Base-by-base conservation (phyloP, 2,797 vertebrate genomes). In the Tarsius wallacei region DNA sequence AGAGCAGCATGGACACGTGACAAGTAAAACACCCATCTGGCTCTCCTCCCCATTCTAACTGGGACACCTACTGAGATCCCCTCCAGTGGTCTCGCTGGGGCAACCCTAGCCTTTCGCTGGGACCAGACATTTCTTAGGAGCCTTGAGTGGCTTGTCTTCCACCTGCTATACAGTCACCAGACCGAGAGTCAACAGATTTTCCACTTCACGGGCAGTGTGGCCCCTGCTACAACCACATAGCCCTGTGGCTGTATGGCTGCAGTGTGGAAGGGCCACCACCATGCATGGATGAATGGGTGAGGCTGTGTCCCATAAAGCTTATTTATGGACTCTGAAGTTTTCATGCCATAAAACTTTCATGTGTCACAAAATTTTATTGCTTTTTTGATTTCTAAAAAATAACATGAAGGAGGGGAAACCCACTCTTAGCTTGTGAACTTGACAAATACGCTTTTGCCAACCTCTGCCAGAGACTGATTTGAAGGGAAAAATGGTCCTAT, bases 231-330 rank as follows among this genome's bases (percentile, higher is more conserved):
- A 51, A 19, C 16, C 11, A 1, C 14, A 33, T 21, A 11, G 2
- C 21, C 5, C 15, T 28, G 22, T 8, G 0, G 12, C 3, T 4
- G 0, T 42, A 6, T 42, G 42, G 42, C 42, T 5, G 42, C 42
- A 42, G 3, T 1, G 17, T 5, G 14, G 47, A 33, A 21, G 28
- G 8, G 24, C 26, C 11, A 0, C 2, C 3, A 16, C 36, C 17
- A 11, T 19, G 11, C 1, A 0, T 2, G 16, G 1, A 22, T 5
- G 9, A 53, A 14, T 0, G 4, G 12, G 7, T 8, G 2, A 4
- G 47, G 21, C 51, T 24, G 2, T 19, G 14, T 47, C 17, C 47
- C 55, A 42, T 13, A 31, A 63, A 26, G 24, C 61, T 33, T 26
- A 26, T 57, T 7, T 6, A 15, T 0, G 9, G 6, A 15, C 55